Evolutionary conservation across 2,888 invertebrate species (phyloP).

Genomic region (Acleris sparsana): DNA sequence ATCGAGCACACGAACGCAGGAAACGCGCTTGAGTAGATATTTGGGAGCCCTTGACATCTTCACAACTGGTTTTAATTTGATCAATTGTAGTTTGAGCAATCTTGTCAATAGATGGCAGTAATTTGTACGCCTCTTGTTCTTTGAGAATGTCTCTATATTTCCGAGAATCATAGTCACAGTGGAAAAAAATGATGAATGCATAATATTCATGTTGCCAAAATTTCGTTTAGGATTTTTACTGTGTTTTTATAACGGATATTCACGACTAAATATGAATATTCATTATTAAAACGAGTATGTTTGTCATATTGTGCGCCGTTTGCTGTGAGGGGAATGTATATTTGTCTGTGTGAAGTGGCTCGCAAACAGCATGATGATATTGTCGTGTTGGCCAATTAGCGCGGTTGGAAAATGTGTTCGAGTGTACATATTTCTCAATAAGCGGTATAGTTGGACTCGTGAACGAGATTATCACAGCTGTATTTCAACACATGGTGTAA

Average conservation of each 20-base stretch:
- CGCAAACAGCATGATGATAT: constrained; percentile 20
- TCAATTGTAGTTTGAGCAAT: constrained; percentile 11
- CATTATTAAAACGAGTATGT: background rate
- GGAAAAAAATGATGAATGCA: no score
- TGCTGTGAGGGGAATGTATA: background rate
- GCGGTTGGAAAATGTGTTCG: constrained; percentile 11
- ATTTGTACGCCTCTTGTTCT: background rate
- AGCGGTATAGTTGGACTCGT: background rate
- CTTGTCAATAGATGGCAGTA: background rate
- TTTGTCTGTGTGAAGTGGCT: constrained; percentile 18
- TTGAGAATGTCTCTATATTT: background rate
- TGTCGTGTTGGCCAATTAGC: constrained; percentile 33
- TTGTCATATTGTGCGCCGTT: constrained; percentile 1
- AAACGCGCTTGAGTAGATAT: constrained; percentile 6
- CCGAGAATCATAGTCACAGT: background rate
- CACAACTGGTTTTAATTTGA: constrained; percentile 15
- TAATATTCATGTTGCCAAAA: no score
- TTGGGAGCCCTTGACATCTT: constrained; percentile 10
- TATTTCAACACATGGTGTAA: no score
- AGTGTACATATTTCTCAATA: constrained; percentile 20
- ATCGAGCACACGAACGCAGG: constrained; percentile 1
- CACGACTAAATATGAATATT: background rate
- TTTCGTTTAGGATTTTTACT: no score
- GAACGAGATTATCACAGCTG: no score
- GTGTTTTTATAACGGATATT: background rate